Conservation (phyloP, 1,140 invertebrate species). For the Drosophila ambigua region DNA sequence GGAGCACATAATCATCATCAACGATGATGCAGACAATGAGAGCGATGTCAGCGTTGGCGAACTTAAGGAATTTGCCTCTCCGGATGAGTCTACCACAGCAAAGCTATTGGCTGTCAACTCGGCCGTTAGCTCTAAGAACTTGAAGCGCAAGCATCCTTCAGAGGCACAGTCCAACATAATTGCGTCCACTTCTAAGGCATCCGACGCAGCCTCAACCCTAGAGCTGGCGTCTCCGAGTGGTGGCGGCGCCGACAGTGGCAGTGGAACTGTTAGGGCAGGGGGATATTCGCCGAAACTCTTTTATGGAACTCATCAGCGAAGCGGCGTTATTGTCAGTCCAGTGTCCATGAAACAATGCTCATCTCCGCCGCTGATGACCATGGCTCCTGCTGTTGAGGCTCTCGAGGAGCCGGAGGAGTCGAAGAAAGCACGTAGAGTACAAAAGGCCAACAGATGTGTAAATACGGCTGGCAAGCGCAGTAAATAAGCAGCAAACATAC, state of each 20-base stretch:
- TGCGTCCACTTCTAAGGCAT: conserved; percentile 63
- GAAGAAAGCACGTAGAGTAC: conserved; percentile 84
- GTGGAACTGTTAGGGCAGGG: conserved; percentile 2
- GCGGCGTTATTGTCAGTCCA: conserved; percentile 77
- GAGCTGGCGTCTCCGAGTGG: not conserved
- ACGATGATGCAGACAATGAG: conserved; percentile 57
- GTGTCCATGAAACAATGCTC: conserved; percentile 59
- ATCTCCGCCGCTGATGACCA: not conserved
- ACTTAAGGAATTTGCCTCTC: conserved; percentile 57
- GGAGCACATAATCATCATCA: conserved; percentile 84
- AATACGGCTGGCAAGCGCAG: conserved; percentile 82
- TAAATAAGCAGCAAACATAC: conserved; percentile 75
- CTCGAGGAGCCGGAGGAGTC: conserved; percentile 60
- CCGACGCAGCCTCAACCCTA: conserved; percentile 18
- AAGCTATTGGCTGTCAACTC: conserved; percentile 72
- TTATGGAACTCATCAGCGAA: conserved; percentile 72
- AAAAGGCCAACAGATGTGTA: conserved; percentile 81
- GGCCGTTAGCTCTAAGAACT: conserved; percentile 49
- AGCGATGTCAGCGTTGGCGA: conserved; percentile 48
- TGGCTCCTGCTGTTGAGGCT: conserved; percentile 6
- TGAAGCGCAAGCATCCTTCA: conserved; percentile 66
- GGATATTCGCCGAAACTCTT: conserved; percentile 73
- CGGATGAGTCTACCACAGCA: conserved; percentile 75
- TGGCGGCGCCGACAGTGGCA: conserved; percentile 1
- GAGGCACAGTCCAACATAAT: conserved; percentile 61